Evolutionary conservation across 2,113 vertebrate genomes (phyloP).

Genomic region (Chionomys nivalis): DNA sequence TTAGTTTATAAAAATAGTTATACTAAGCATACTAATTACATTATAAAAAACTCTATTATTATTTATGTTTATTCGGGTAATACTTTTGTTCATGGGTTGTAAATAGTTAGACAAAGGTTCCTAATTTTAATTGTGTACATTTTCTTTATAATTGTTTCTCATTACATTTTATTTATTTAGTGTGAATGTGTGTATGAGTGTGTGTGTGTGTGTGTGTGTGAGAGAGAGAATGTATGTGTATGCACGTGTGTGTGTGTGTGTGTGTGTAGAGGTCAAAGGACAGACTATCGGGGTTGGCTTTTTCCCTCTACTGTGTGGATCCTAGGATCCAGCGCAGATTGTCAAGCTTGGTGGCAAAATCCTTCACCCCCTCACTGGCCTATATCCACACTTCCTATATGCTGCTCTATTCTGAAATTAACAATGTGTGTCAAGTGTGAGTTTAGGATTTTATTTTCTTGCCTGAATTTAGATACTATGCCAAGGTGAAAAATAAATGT

Average conservation of each 20-base stretch:
- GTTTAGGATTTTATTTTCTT: conserved; percentile 20
- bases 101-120: background rate
- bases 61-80: background rate
- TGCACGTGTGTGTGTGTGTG: background rate
- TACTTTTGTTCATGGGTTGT: background rate
- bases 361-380: background rate
- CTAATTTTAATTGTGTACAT: background rate
- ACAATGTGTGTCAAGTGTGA: background rate
- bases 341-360: background rate
- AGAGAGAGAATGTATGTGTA: background rate
- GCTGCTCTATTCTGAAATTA: conserved; percentile 49
- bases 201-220: background rate
- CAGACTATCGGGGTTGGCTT: background rate
- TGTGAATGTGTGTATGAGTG: background rate
- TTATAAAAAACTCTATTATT: background rate
- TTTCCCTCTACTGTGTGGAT: background rate
- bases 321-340: background rate
- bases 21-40: background rate
- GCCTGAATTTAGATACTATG: conserved; percentile 42
- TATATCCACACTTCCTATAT: background rate
- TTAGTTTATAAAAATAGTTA: background rate
- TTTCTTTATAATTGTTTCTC: background rate
- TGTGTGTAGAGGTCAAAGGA: background rate
- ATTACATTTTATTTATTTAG: background rate
- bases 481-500: conserved; percentile 11